Evolutionary conservation across 2,888 invertebrate species (phyloP), one percentile per base, ranked within the genome.

Genomic region (Merodon equestris): DNA sequence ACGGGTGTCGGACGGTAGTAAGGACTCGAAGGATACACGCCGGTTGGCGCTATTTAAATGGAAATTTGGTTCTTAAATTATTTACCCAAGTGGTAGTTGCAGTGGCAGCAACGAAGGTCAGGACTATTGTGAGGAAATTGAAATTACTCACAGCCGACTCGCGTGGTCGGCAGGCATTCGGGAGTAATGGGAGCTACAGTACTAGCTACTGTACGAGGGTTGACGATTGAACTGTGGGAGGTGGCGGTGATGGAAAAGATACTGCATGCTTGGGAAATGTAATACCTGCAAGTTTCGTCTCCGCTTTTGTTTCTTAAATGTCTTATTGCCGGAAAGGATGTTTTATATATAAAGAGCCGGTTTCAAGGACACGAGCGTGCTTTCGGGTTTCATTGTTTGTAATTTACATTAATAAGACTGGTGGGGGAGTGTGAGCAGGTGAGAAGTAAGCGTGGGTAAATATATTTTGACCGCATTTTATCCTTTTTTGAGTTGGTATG

Each of bases 1-100:
- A 34, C 40, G 12, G 13, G 14, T 12, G 7, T 19, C 9, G n/a
- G 14, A 13, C 14, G 27, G 44, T 27, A n/a, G 44, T 27, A 19
- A 10, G 3, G 40, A n/a, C 10, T 45, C 9, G 9, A 9, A 19
- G 48, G 40, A 58, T 53, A 66, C 56, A 56, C 67, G 40, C 7
- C 19, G 17, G 48, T 56, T 61, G 36, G 27, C 42, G 67, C 57
- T 36, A 72, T 73, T 77, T 73, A 77, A 61, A 77, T 77, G 73
- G 77, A 77, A 77, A 77, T 73, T 67, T 67, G 57, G 47, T 42
- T 73, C 18, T 67, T 73, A 61, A 77, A 73, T 77, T 77, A 77
- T 77, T 77, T 77, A 73, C 72, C 72, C 67, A 77, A 50, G 15
- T 40, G 27, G 60, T 51, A 64, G 53, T 47, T 5, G 53, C 12